Conservation (phyloP, 2,888 invertebrate species). For the Strigamia transsilvanica region DNA sequence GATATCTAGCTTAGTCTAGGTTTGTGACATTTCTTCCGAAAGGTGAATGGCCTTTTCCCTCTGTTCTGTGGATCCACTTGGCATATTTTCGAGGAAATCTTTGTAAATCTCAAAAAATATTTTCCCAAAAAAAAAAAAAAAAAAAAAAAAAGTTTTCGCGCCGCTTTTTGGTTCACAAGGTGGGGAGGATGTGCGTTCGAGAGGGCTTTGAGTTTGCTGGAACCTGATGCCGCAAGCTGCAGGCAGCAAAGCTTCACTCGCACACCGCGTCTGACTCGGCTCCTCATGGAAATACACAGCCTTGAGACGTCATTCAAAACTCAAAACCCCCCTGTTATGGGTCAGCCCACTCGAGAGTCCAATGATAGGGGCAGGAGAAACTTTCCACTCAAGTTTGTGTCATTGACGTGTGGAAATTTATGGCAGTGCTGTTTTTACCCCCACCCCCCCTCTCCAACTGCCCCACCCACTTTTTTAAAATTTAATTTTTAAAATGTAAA, state of each 20-base stretch:
- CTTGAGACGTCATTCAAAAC: conserved; percentile 32
- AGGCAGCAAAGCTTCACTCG: conserved; percentile 13
- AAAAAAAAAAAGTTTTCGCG: not conserved
- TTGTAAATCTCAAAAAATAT: not conserved
- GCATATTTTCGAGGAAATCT: not conserved
- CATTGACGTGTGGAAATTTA: not conserved
- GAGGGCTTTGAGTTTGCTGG: conserved; percentile 16
- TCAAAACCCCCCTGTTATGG: conserved; percentile 6
- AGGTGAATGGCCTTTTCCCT: conserved; percentile 5
- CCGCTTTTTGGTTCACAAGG: not conserved
- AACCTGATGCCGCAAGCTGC: conserved; percentile 29
- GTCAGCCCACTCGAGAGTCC: conserved; percentile 31
- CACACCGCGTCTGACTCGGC: not conserved
- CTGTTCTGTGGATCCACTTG: not conserved
- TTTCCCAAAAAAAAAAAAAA: no score
- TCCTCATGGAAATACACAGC: conserved; percentile 27
- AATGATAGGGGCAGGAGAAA: conserved; percentile 25
- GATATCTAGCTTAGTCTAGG: not conserved
- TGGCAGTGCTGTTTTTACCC: not conserved
- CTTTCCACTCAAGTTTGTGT: not conserved
- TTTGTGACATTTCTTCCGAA: not conserved
- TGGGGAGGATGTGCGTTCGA: not conserved
- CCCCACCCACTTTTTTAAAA: not conserved
- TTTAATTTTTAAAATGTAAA: not conserved
- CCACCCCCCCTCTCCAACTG: no score